Evolutionary conservation across 2,888 invertebrate species (phyloP), one percentile per base, ranked within the genome.

Genomic region (Cephus sareptanus): DNA sequence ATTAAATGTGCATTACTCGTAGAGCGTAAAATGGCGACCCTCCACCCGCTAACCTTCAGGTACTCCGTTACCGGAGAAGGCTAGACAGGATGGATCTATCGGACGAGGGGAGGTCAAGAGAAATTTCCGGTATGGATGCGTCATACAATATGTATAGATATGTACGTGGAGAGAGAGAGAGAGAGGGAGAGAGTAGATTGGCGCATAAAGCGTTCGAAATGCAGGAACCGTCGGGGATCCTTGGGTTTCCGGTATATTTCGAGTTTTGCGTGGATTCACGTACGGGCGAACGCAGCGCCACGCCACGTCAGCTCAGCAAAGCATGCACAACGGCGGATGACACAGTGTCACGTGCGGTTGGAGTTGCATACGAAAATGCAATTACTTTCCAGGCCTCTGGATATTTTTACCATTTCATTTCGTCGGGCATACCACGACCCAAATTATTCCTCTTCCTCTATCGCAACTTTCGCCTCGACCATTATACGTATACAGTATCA

Each of bases 401-500:
- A 34, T 71, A 71, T 71, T 71, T 71, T 71, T 31, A 71, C 33
- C 71, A 71, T 71, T 71, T 71, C 71, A 71, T 71, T 71, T 71
- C 71, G 71, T 23, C 13, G 33, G 71, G 71, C 71, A 34, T 56
- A 56, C 56, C 56, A 23, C 56, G 56, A 56, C 56, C 56, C 56
- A 56, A 56, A 56, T 56, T 56, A 56, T 56, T 56, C 23, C 56
- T 56, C 56, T 56, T 56, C 23, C 56, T 56, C 56, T 23, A 23
- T 23, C 56, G 56, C 56, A 56, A 15, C 56, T 56, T 56, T 23
- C 23, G 56, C 56, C 56, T 56, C 23, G 23, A 23, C 56, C 56
- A 23, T 56, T 56, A 56, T 56, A 56, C 3, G 12, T 35, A 35
- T 56, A 56, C 23, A 23, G 56, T 56, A 56, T 15, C 23, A 56